phyloP scores from a whole-genome alignment of 2,888 invertebrate species.

The Lithophane semibrunnea region DNA sequence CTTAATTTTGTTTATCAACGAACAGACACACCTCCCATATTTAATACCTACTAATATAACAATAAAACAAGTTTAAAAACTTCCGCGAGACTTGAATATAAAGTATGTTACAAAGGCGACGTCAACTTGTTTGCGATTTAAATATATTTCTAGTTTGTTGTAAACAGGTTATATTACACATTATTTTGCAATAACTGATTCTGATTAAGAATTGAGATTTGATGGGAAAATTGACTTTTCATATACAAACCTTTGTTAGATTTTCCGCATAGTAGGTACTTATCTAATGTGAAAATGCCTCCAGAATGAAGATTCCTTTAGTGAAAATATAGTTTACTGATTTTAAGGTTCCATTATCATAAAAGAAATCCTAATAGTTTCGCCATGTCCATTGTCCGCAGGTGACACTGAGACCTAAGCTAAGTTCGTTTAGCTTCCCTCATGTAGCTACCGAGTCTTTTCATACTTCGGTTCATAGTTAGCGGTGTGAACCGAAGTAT shows the following conservation, averaged over 20 bases:
- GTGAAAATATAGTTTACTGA: too few relatives aligned
- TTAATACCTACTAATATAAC: background rate
- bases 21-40: slow-evolving; percentile 52
- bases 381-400: background rate
- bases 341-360: background rate
- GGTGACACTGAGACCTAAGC: too few relatives aligned
- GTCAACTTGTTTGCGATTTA: slow-evolving; percentile 63
- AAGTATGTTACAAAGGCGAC: slow-evolving; percentile 33
- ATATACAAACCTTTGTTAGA: too few relatives aligned
- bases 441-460: too few relatives aligned
- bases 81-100: slow-evolving; percentile 27
- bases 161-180: slow-evolving; percentile 54
- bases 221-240: background rate
- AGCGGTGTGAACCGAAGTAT: too few relatives aligned
- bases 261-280: too few relatives aligned
- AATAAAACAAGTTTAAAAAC: slow-evolving; percentile 18
- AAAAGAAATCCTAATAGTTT: background rate
- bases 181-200: slow-evolving; percentile 39
- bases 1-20: too few relatives aligned
- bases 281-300: too few relatives aligned
- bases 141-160: slow-evolving; percentile 35
- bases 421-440: too few relatives aligned
- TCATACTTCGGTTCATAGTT: too few relatives aligned
- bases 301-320: too few relatives aligned
- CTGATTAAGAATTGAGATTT: background rate